Conservation (phyloP, 2,113 vertebrate species). For the Lepus americanus region DNA sequence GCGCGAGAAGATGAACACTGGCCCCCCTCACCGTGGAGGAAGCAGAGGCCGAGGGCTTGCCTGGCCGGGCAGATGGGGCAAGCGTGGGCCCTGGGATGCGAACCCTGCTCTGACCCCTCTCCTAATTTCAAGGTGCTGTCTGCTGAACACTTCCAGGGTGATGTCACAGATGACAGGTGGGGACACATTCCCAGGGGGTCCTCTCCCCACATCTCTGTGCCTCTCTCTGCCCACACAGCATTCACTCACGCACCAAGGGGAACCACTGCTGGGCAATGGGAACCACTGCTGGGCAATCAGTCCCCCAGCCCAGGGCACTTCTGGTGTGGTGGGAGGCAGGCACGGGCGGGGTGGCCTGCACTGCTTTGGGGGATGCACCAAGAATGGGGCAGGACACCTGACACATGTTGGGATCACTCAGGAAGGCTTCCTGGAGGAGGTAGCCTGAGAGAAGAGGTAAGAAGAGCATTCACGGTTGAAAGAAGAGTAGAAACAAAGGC, state of each 20-base stretch:
- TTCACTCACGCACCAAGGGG: background rate
- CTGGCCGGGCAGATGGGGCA: background rate
- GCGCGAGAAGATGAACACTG: background rate
- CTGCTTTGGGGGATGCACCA: too few species aligned
- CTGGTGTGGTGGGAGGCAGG: background rate
- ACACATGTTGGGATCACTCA: background rate
- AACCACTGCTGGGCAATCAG: background rate
- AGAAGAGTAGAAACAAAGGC: background rate
- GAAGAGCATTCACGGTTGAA: background rate
- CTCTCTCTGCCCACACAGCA: background rate
- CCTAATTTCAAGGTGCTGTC: background rate
- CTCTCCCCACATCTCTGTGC: background rate
- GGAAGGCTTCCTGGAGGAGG: conserved; percentile 5
- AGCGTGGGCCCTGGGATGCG: background rate
- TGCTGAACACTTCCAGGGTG: background rate
- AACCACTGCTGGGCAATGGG: background rate
- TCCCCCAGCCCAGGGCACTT: background rate
- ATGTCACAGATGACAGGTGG: background rate
- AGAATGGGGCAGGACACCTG: background rate
- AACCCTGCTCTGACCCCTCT: background rate
- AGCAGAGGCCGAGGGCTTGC: background rate
- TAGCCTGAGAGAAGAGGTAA: background rate
- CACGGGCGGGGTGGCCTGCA: background rate
- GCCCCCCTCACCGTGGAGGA: background rate
- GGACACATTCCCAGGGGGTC: background rate